A percentile compares a stretch with the other conserved stretches of the same genome.
phyloP scores from a whole-genome alignment of 1,140 invertebrate species.

The Drosophila ficusphila region DNA sequence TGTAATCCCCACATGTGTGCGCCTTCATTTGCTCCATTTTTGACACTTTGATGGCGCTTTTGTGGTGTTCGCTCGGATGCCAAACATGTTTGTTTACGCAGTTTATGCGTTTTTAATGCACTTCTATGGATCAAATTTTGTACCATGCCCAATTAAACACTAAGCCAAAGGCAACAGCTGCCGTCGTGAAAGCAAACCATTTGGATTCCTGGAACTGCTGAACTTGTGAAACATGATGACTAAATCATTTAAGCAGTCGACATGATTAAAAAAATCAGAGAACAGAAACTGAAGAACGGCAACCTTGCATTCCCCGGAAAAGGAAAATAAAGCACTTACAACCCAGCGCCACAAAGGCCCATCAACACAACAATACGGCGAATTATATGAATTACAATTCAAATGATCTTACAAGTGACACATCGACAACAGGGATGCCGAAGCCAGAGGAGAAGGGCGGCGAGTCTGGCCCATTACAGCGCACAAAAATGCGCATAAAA shows the following conservation, averaged over 20 bases:
- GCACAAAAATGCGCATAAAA: slow-evolving; percentile 68
- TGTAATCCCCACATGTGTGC: slow-evolving; percentile 30
- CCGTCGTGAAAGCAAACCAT: neutral
- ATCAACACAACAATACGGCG: slow-evolving; percentile 46
- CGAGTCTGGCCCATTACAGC: slow-evolving; percentile 23
- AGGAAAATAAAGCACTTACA: slow-evolving; percentile 12
- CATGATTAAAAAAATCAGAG: neutral
- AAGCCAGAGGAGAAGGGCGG: neutral
- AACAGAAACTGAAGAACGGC: slow-evolving; percentile 20
- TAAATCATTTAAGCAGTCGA: neutral
- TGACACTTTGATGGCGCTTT: slow-evolving; percentile 56
- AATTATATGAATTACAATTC: slow-evolving; percentile 76
- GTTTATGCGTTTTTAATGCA: slow-evolving; percentile 51
- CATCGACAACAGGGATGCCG: slow-evolving; percentile 22
- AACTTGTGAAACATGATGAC: neutral
- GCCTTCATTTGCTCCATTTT: slow-evolving; percentile 25
- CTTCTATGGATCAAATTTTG: slow-evolving; percentile 34
- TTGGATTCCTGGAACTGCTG: neutral
- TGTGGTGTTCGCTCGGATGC: slow-evolving; percentile 13
- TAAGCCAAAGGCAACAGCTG: slow-evolving; percentile 35
- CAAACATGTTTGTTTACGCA: slow-evolving; percentile 29
- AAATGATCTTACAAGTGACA: slow-evolving; percentile 55
- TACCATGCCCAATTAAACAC: slow-evolving; percentile 51
- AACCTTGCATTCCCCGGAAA: slow-evolving; percentile 18
- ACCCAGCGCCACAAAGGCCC: slow-evolving; percentile 28